Evolutionary conservation across 2,113 vertebrate species (phyloP).

Genomic region (Stegostoma tigrinum): DNA sequence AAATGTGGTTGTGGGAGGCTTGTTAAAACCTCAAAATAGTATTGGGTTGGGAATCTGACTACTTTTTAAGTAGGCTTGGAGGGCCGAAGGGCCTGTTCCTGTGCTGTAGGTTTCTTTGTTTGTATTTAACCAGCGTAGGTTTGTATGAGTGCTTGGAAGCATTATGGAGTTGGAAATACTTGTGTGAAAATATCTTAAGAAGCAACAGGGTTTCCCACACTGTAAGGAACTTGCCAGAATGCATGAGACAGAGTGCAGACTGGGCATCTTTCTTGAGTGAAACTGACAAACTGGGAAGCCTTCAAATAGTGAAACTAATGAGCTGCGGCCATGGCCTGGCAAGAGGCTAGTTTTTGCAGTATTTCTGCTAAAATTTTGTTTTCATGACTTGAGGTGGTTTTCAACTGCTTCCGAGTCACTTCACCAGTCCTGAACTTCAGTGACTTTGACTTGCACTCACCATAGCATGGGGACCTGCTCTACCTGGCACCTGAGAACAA

Average conservation of each 20-base stretch:
- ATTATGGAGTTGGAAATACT: background rate
- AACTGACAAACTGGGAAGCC: background rate
- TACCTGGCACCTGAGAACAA: background rate
- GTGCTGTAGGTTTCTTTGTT: too few species aligned
- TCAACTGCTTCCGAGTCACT: background rate
- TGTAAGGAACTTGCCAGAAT: background rate
- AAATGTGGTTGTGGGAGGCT: background rate
- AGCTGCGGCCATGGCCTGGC: background rate
- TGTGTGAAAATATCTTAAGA: background rate
- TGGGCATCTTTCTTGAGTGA: background rate
- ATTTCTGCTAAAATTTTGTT: background rate
- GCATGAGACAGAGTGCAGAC: background rate
- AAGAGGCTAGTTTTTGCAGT: background rate
- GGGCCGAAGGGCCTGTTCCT: too few species aligned
- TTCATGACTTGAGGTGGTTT: background rate
- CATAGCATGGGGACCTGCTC: background rate
- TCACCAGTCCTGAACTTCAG: background rate
- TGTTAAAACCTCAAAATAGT: background rate
- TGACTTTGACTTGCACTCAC: background rate
- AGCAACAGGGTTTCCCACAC: too few species aligned
- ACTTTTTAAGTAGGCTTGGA: too few species aligned
- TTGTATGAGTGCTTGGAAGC: background rate
- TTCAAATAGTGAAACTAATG: background rate
- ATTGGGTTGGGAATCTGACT: too few species aligned
- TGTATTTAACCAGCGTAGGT: background rate